Evolutionary conservation across 2,888 invertebrate species (phyloP), one percentile per base, ranked within the genome.

Genomic region (Tubulanus polymorphus): DNA sequence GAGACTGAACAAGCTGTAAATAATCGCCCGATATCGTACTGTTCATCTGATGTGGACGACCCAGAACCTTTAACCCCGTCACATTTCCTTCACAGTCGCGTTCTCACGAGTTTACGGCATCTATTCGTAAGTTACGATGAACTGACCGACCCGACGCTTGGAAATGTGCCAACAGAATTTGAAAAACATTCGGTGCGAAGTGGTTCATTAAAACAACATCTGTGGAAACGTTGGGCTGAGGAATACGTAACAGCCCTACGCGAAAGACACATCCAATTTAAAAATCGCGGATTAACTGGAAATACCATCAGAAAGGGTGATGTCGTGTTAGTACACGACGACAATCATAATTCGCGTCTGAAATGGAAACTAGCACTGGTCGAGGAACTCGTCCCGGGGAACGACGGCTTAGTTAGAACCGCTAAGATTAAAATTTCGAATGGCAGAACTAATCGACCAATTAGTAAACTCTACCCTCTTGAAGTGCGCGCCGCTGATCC

Each of bases 201-300:
- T n/a, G 15, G n/a, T 23, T 28, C 25, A 18, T 20, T 57, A 12
- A 26, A 57, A 8, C 23, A 56, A 5, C 41, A 62, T 20, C 53
- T 55, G 20, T 50, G 53, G 50, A 51, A 32, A 28, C 23, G 56
- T 12, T 62, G 62, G 62, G 32, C 25, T 5, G 25, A 32, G 3
- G 59, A 59, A 15, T 51, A 51, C 25, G 15, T 51, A 8, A 12
- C 10, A 3, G 18, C 50, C 5, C 18, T 50, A 3, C 37, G 50
- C 15, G 50, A 50, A 50, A 50, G 50, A 27, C 29, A 32, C 18
- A 8, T 41, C 6, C 6, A 5, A 41, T 3, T 20, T 8, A 3
- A 5, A 3, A 32, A 3, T 15, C 15, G 32, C 32, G 32, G 8
- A 15, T 6, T 20, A 3, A 41, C 41, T 8, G 6, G 23, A 15